phyloP scores from a whole-genome alignment of 64 coral and sea anemone genomes.

The Stichodactyla mertensii region DNA sequence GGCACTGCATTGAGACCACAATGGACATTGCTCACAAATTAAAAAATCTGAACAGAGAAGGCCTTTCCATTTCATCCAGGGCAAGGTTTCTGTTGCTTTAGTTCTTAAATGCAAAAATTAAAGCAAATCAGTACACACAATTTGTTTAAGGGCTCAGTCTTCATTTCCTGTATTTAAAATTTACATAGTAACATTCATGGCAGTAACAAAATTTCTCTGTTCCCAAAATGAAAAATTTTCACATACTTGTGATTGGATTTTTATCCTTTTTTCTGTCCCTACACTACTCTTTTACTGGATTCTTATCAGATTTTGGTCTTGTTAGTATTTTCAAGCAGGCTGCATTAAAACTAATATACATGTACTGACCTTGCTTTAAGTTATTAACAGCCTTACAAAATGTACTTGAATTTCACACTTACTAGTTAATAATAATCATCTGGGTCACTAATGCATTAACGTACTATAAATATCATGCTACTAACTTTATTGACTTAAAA shows the following conservation, averaged over 20 bases:
- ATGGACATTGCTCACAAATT: slow-evolving; percentile 99
- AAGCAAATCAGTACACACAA: background rate
- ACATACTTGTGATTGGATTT: background rate
- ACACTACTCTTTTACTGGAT: background rate
- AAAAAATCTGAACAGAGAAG: slow-evolving; percentile 41
- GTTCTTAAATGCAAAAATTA: background rate
- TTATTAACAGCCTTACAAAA: background rate
- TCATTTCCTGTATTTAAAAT: background rate
- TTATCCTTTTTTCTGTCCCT: background rate
- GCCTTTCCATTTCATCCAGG: background rate
- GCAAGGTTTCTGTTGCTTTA: background rate
- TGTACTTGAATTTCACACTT: background rate
- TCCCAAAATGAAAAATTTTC: background rate
- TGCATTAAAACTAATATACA: background rate
- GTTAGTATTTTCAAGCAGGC: background rate
- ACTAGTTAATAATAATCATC: background rate
- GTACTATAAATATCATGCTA: background rate
- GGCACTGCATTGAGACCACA: slow-evolving; percentile 82
- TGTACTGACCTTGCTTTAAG: background rate
- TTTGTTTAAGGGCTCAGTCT: background rate
- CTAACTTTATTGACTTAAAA: background rate
- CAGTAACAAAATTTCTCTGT: background rate
- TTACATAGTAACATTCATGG: background rate
- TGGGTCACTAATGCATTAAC: background rate
- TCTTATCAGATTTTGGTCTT: background rate